phyloP scores from a whole-genome alignment of 37 sponge, comb jelly and placozoan species.

The Eunapius fragilis region DNA sequence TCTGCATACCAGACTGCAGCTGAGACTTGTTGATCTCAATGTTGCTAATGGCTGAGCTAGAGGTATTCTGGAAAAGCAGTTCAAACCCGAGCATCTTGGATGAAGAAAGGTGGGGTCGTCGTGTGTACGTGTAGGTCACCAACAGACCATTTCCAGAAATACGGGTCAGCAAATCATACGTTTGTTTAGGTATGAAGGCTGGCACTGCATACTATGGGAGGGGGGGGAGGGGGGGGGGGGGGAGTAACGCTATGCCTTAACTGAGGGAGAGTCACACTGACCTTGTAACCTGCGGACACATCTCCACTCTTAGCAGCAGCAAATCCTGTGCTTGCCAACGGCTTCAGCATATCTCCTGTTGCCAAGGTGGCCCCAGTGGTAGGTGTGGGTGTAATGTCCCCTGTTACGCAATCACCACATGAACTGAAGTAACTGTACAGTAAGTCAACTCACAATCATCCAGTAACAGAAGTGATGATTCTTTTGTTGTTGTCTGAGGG shows the following conservation, averaged over 20 bases:
- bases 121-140: slow-evolving; percentile 69
- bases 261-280: neutral
- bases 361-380: slow-evolving; percentile 1
- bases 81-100: slow-evolving; percentile 77
- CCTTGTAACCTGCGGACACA: neutral
- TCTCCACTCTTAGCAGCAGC: neutral
- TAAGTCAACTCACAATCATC: slow-evolving; percentile 45
- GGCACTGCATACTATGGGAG: slow-evolving; percentile 29
- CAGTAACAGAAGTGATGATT: slow-evolving; percentile 36
- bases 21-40: slow-evolving; percentile 53
- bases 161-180: slow-evolving; percentile 69
- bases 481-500: neutral
- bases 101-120: slow-evolving; percentile 70
- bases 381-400: slow-evolving; percentile 1
- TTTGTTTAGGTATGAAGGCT: slow-evolving; percentile 28
- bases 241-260: neutral
- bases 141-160: slow-evolving; percentile 75
- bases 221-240: neutral
- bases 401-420: slow-evolving; percentile 3
- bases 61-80: slow-evolving; percentile 73
- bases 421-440: neutral
- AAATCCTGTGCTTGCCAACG: slow-evolving; percentile 1
- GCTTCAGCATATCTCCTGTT: slow-evolving; percentile 37
- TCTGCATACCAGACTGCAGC: slow-evolving; percentile 77
- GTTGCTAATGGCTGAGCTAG: slow-evolving; percentile 25